Evolutionary conservation across 2,888 invertebrate species (phyloP).

Genomic region (Fissipunctia ypsillon): DNA sequence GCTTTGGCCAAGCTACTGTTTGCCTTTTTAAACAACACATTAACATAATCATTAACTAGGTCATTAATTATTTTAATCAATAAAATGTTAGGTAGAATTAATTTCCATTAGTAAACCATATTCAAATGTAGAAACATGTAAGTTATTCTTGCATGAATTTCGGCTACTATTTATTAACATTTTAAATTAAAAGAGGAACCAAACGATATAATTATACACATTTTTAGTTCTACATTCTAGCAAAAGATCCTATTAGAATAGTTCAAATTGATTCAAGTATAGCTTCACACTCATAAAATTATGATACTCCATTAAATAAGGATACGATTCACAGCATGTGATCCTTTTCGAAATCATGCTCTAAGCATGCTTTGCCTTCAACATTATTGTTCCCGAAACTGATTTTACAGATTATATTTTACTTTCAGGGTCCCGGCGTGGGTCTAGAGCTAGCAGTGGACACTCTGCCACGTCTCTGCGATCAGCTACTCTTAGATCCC

Average conservation of each 20-base stretch:
- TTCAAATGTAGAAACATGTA: conserved; percentile 26
- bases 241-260: conserved; percentile 41
- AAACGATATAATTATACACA: neutral
- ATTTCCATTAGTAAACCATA: conserved; percentile 24
- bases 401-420: conserved; percentile 27
- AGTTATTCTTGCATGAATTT: conserved; percentile 49
- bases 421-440: conserved; percentile 91
- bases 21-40: conserved; percentile 32
- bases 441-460: conserved; percentile 94
- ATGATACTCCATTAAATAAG: conserved; percentile 32
- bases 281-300: conserved; percentile 47
- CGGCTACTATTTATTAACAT: neutral
- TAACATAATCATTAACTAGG: conserved; percentile 4
- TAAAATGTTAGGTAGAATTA: conserved; percentile 5
- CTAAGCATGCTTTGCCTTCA: conserved; percentile 66
- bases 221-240: conserved; percentile 5
- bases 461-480: conserved; percentile 94
- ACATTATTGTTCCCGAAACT: neutral
- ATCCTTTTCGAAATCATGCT: conserved; percentile 52
- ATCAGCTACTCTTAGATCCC: conserved; percentile 90
- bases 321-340: conserved; percentile 56
- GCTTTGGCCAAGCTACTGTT: conserved; percentile 53
- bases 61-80: conserved; percentile 10
- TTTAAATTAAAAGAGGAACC: neutral
- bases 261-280: conserved; percentile 19